Conservation (phyloP, 2,113 vertebrate genomes). For the Emydura subglobosa region DNA sequence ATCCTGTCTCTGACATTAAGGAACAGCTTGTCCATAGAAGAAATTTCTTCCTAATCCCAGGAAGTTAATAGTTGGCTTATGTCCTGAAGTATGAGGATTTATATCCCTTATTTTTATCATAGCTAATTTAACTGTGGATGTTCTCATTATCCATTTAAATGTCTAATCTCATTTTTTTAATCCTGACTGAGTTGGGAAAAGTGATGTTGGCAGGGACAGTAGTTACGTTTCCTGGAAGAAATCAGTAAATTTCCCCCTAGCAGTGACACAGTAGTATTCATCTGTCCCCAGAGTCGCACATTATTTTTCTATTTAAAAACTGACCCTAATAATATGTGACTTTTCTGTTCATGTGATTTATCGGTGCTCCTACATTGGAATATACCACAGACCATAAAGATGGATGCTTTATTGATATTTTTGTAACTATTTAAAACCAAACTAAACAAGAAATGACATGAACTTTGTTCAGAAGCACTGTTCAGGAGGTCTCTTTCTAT, state of each 20-base stretch:
- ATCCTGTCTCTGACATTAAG: not conserved
- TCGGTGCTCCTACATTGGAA: not conserved
- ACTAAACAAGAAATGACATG: not conserved
- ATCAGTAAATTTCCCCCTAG: not conserved
- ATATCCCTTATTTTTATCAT: not conserved
- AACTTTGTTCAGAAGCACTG: not conserved
- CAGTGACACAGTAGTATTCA: not conserved
- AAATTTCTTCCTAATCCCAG: not conserved
- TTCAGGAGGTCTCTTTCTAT: not conserved
- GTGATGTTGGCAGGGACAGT: not conserved
- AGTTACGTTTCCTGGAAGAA: not conserved
- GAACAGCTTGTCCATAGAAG: not conserved
- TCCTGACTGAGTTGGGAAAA: not conserved
- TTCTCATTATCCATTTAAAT: not conserved
- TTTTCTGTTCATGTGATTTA: not conserved
- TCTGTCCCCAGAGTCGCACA: not conserved
- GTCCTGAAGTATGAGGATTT: not conserved
- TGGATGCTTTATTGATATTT: not conserved
- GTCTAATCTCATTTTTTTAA: not conserved
- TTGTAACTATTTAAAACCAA: not conserved
- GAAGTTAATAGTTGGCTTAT: not conserved
- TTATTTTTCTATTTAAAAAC: constrained; percentile 6
- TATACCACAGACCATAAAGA: not conserved
- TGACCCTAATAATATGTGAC: not conserved
- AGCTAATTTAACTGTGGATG: not conserved